Conservation (phyloP, 2,797 vertebrate species). For the Dryobates pubescens region DNA sequence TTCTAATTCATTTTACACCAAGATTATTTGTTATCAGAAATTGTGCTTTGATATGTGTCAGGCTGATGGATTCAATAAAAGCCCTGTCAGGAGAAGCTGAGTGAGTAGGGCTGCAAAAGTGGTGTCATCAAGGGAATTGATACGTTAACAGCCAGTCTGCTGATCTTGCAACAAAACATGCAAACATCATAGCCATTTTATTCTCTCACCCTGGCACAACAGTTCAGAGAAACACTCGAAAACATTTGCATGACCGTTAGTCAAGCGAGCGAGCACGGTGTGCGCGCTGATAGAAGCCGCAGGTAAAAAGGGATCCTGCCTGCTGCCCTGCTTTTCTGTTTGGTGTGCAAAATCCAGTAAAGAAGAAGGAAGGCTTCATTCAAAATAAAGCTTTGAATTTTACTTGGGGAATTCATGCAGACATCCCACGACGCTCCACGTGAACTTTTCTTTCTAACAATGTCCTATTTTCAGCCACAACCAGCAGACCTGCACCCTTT, state of each 20-base stretch:
- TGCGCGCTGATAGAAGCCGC: not conserved
- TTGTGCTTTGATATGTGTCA: constrained; percentile 61
- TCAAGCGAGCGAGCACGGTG: not conserved
- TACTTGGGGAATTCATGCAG: not conserved
- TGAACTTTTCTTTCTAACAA: not conserved
- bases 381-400: not conserved
- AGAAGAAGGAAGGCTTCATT: not conserved
- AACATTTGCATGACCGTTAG: not conserved
- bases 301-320: not conserved
- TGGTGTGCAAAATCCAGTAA: not conserved
- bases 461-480: not conserved
- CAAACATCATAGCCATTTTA: constrained; percentile 30
- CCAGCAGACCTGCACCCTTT: not conserved
- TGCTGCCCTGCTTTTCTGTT: not conserved
- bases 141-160: constrained; percentile 39
- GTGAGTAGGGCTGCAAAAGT: constrained; percentile 21
- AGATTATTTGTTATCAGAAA: constrained; percentile 70
- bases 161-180: constrained; percentile 41
- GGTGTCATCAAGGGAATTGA: constrained; percentile 18
- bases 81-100: constrained; percentile 35
- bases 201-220: constrained; percentile 12
- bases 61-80: constrained; percentile 69
- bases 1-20: constrained; percentile 56
- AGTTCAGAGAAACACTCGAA: not conserved
- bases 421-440: fast-evolving